These are phyloP conservation scores for Anthoscopus minutus DNA, from an alignment of 2,113 vertebrate species.

Conservation along the genomic window DNA sequence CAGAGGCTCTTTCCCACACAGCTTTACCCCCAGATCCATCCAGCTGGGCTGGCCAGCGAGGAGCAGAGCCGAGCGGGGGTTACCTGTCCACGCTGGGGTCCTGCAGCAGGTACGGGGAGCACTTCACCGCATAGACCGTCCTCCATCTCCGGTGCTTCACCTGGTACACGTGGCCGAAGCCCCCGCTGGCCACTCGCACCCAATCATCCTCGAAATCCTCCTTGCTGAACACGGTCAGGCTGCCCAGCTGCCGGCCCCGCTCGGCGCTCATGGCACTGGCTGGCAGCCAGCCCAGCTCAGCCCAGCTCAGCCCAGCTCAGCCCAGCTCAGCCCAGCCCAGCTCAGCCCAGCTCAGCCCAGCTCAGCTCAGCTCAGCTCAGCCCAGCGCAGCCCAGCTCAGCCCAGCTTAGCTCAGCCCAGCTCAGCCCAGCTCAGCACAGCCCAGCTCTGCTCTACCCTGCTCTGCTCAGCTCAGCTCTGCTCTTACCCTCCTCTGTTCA, in stretches of 20 bases:
- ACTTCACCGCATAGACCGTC: constrained; percentile 76
- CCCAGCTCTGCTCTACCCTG: too few relatives aligned
- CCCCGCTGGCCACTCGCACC: constrained; percentile 73
- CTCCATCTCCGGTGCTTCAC: constrained; percentile 76
- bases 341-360: too few relatives aligned
- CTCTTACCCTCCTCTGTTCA: too few relatives aligned
- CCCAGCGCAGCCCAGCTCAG: too few relatives aligned
- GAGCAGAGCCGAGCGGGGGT: background rate
- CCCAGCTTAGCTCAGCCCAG: too few relatives aligned
- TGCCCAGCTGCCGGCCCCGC: background rate
- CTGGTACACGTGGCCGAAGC: constrained; percentile 79
- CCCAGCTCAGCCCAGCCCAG: too few relatives aligned
- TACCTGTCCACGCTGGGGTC: constrained; percentile 71
- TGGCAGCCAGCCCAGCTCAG: too few relatives aligned
- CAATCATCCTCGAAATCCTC: constrained; percentile 82
- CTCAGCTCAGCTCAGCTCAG: too few relatives aligned
- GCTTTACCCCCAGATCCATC: background rate
- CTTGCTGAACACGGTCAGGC: constrained; percentile 67
- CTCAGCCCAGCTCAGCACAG: too few relatives aligned
- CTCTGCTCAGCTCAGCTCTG: too few relatives aligned
- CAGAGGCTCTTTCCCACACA: background rate
- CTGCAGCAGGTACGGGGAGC: constrained; percentile 52
- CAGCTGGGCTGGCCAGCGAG: too few relatives aligned
- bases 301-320: too few relatives aligned
- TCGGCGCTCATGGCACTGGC: background rate